A percentile compares a stretch with the other conserved stretches of the same genome.
phyloP scores from a whole-genome alignment of 2,797 vertebrate genomes.

The Alcedo atthis region DNA sequence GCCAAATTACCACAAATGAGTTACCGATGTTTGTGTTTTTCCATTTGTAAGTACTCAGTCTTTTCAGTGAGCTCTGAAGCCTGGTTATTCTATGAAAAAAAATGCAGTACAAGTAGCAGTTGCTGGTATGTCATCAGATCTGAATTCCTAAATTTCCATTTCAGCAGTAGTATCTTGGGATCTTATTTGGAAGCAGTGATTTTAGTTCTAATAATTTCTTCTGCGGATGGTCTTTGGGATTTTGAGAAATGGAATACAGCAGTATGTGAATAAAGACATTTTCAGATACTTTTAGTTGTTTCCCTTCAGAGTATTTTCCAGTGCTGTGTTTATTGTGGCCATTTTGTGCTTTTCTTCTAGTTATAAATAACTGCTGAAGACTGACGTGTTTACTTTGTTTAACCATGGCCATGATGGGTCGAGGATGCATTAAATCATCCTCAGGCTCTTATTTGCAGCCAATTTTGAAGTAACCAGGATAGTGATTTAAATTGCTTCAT shows the following conservation, averaged over 20 bases:
- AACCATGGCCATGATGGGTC: conserved; percentile 55
- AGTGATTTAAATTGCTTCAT: conserved; percentile 61
- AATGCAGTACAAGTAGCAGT: background rate
- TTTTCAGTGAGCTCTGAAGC: background rate
- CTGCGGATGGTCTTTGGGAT: background rate
- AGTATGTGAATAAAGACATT: background rate
- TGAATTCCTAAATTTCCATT: background rate
- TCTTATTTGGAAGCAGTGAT: background rate
- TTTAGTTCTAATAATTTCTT: background rate
- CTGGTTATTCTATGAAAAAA: background rate
- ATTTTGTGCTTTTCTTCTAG: conserved; percentile 28
- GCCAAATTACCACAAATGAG: background rate
- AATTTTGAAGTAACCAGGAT: conserved; percentile 48
- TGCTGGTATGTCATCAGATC: background rate
- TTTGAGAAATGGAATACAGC: background rate
- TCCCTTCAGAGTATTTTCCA: conserved; percentile 7
- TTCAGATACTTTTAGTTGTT: background rate
- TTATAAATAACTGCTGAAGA: conserved; percentile 66
- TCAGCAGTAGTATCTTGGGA: background rate
- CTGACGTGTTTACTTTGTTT: conserved; percentile 73
- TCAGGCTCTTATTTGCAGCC: conserved; percentile 58
- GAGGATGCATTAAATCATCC: conserved; percentile 71
- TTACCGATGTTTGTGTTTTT: background rate
- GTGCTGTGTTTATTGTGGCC: background rate
- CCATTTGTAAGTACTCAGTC: background rate